Evolutionary conservation across 2,113 vertebrate genomes (phyloP), one percentile per base, ranked within the genome.

Genomic region (Sitta europaea): DNA sequence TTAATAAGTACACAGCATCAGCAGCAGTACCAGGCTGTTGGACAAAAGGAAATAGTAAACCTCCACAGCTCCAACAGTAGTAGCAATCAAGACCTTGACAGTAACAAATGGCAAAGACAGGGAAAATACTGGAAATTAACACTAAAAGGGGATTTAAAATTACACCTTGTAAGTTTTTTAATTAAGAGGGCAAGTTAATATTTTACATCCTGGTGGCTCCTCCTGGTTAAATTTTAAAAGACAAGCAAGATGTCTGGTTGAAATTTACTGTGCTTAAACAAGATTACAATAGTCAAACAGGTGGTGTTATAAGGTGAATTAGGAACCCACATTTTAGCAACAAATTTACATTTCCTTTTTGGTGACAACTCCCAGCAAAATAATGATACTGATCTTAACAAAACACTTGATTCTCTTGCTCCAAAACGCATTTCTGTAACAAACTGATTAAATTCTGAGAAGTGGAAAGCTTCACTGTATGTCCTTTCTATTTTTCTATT

Each of bases 361-460:
- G 15, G 13, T 54, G 65, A 36, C 22, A 71, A 28, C 9, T 63
- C 14, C 9, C 45, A 86, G 35, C 5, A 68, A 77, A 82, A 61
- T 35, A 83, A 58, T 54, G 5, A 79, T 40, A 42, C 25, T 70
- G 20, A n/a, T 58, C 53, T 54, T 94, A 91, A 87, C 9, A 12
- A 88, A 94, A 76, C 8, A 45, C 13, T 47, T 59, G 2, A 48
- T 92, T 94, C 12, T 40, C n/a, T 63, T 92, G 88, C 62, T 97
- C 65, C 20, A 61, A 68, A 89, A 94, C 68, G 9, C 38, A 88
- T 55, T 93, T 66, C 47, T 96, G 36, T 55, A 92, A 63, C 36
- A 96, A 92, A 47, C 36, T 57, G 10, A 82, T 72, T 31, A 77
- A 91, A 48, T 85, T 78, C 55, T 94, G 61, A 57, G 78, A 92